Evolutionary conservation across 1,140 invertebrate genomes (phyloP), one percentile per base, ranked within the genome.

Genomic region (Bombus consobrinus): DNA sequence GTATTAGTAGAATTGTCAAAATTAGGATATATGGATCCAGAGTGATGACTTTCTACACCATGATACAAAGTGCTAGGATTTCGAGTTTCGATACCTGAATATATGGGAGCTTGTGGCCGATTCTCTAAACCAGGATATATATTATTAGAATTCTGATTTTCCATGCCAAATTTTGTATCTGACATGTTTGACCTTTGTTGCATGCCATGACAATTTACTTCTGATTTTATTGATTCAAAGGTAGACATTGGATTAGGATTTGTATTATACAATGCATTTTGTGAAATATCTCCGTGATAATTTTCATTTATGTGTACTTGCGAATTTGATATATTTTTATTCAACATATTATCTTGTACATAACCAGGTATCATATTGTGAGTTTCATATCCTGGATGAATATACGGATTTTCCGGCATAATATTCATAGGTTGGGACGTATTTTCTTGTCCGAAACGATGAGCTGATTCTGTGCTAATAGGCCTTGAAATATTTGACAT

Each of bases 331-430:
- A 92, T 86, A 37, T 80, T 81, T 81, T 94, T 90, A 74, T 93
- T 92, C 69, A 92, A 82, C 64, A 90, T 85, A 76, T 73, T 85
- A 72, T 94, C 90, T 1, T 89, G 89, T 28, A 88, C 91, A 69
- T 94, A 94, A 68, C 87, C 91, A 28, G 87, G 66, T 84, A 93
- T 85, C 62, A 92, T 81, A 64, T 80, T 87, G 57, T 91, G 92
- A 74, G 81, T 75, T 25, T 94, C 92, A 68, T 92, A 95, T 22
- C 85, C 83, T 22, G 92, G 92, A 88, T 94, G 92, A 72, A 78
- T 28, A 57, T 91, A 94, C 0, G 92, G 82, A 89, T 92, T 93
- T 2, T 91, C 91, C 47, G 87, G 66, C 72, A 91, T 89, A 18
- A 90, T 89, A 57, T 88, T 92, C 62, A 92, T n/a, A 32, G 90